Percentiles rank a stretch among this genome's conserved stretches.
Evolutionary conservation across 2,113 vertebrate species (phyloP).

Genomic region (Pycnonotus jocosus): DNA sequence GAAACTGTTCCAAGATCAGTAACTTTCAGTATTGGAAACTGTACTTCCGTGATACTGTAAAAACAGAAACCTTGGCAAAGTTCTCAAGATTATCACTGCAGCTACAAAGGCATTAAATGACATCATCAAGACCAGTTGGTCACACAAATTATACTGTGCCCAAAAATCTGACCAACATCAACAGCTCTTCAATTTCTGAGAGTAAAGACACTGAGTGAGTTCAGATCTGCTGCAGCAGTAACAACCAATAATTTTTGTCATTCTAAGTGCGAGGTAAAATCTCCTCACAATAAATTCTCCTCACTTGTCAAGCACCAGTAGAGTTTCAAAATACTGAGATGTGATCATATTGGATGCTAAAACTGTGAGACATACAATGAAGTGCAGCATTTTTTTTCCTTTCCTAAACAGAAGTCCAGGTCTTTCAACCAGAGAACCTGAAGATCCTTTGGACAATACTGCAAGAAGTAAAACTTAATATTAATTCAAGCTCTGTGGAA

Average conservation of each 20-base stretch:
- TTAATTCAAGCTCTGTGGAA: not conserved
- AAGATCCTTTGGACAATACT: not conserved
- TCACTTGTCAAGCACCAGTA: not conserved
- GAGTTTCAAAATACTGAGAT: not conserved
- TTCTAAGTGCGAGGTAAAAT: not conserved
- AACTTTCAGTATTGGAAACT: not conserved
- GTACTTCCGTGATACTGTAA: not conserved
- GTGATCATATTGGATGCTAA: not conserved
- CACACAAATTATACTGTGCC: not conserved
- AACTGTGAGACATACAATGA: not conserved
- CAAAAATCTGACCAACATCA: not conserved
- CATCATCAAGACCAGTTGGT: not conserved
- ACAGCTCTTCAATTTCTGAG: not conserved
- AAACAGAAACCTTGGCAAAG: not conserved
- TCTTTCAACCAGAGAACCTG: not conserved
- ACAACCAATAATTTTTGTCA: not conserved
- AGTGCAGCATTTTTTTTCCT: not conserved
- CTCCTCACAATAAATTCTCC: not conserved
- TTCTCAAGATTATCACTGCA: not conserved
- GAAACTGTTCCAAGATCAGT: not conserved
- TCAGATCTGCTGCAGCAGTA: not conserved
- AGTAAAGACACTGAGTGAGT: not conserved
- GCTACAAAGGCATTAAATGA: not conserved
- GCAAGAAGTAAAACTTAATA: not conserved
- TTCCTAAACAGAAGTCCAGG: not conserved